These are phyloP conservation scores for Halichoeres trimaculatus DNA, from an alignment of 2,113 vertebrate species.

Conservation along the genomic window DNA sequence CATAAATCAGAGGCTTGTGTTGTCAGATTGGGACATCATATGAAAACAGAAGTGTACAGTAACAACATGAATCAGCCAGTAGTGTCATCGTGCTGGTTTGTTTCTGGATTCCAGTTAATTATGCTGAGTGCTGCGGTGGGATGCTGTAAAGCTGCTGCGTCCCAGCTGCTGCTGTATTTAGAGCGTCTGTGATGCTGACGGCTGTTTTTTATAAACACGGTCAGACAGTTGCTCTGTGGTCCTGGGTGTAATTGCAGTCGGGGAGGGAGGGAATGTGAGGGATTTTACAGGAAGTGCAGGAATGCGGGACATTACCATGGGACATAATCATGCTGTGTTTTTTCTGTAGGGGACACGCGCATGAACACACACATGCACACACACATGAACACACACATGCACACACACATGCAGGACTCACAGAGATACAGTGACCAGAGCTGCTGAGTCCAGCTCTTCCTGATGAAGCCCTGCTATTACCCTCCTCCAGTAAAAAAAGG, in stretches of 20 bases:
- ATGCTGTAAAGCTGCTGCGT: slow-evolving; percentile 41
- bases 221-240: slow-evolving; percentile 66
- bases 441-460: slow-evolving; percentile 39
- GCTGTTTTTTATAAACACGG: slow-evolving; percentile 38
- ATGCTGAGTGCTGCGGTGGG: slow-evolving; percentile 38
- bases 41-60: background rate
- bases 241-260: slow-evolving; percentile 60
- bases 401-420: slow-evolving; percentile 17
- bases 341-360: slow-evolving; percentile 4
- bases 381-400: slow-evolving; percentile 15
- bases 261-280: slow-evolving; percentile 53
- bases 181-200: slow-evolving; percentile 34
- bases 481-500: slow-evolving; percentile 36
- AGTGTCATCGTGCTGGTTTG: slow-evolving; percentile 32
- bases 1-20: background rate
- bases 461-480: slow-evolving; percentile 49
- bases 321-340: slow-evolving; percentile 50
- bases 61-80: slow-evolving; percentile 20
- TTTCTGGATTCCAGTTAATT: slow-evolving; percentile 57
- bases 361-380: slow-evolving; percentile 12
- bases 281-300: slow-evolving; percentile 63
- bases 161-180: slow-evolving; percentile 60
- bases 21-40: background rate
- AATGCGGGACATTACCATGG: slow-evolving; percentile 61
- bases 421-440: slow-evolving; percentile 8